These are phyloP conservation scores for Mesoclemmys tuberculata DNA, from an alignment of 2,113 vertebrate species.

Conservation along the genomic window DNA sequence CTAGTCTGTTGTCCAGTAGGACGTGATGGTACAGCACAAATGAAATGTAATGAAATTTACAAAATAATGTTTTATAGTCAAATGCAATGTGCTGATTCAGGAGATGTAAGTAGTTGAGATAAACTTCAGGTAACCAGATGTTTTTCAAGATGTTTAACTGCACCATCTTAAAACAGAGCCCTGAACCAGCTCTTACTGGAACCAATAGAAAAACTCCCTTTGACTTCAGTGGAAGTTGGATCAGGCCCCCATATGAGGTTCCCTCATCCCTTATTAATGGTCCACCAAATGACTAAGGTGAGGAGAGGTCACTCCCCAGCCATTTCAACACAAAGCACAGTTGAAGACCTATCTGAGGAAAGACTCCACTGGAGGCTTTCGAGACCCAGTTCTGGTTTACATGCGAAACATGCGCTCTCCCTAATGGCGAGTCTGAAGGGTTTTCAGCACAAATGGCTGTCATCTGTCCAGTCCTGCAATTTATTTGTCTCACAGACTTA, in stretches of 20 bases:
- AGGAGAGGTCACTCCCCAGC: not conserved
- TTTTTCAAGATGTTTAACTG: not conserved
- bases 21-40: not conserved
- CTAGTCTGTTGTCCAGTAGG: not conserved
- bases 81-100: not conserved
- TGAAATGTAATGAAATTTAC: not conserved
- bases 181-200: not conserved
- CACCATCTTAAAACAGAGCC: not conserved
- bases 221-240: not conserved
- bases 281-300: rapidly evolving
- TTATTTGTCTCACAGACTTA: not conserved
- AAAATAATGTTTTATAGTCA: not conserved
- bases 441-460: not conserved
- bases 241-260: rapidly evolving
- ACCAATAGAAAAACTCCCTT: not conserved
- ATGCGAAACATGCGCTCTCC: not conserved
- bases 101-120: not conserved
- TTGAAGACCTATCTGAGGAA: not conserved
- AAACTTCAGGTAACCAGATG: not conserved
- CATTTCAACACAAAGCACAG: not conserved
- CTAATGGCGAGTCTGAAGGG: not conserved
- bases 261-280: not conserved
- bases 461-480: not conserved
- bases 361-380: not conserved
- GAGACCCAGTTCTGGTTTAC: not conserved